Evolutionary conservation across 2,113 vertebrate genomes (phyloP).

Genomic region (Scolopax mira): DNA sequence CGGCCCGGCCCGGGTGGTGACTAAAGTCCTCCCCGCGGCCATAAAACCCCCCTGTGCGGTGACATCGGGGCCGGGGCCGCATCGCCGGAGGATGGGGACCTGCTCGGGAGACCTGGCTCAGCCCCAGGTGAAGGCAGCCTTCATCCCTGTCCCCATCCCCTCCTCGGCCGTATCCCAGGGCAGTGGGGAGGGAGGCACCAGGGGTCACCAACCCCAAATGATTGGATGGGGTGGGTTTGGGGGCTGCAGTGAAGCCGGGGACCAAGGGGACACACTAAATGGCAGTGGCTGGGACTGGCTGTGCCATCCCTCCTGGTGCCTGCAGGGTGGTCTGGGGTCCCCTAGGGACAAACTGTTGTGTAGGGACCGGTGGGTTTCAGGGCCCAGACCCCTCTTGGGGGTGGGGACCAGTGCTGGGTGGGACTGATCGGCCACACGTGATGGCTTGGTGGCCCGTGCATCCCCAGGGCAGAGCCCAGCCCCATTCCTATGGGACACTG

Average conservation of each 20-base stretch:
- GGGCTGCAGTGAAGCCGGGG: background rate
- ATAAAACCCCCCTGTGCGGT: constrained; percentile 16
- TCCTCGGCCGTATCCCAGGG: background rate
- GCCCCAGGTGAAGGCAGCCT: constrained; percentile 46
- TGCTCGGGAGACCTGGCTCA: constrained; percentile 14
- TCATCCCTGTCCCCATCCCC: background rate
- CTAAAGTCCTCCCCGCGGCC: constrained; percentile 64
- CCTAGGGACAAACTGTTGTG: rapidly evolving
- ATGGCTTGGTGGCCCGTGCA: rapidly evolving
- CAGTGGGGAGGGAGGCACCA: background rate
- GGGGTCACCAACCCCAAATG: rapidly evolving
- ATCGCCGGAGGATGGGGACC: constrained; percentile 35
- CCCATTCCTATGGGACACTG: background rate
- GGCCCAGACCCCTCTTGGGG: rapidly evolving
- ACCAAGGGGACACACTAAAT: rapidly evolving
- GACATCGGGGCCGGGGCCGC: background rate
- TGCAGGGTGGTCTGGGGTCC: background rate
- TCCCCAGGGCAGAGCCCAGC: background rate
- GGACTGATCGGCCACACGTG: background rate
- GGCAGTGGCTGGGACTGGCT: background rate
- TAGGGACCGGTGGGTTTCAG: background rate
- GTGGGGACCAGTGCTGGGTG: background rate
- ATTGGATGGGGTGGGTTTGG: background rate
- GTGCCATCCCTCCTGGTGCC: background rate
- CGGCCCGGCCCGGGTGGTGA: background rate